These are phyloP conservation scores for Alcedo atthis DNA, from an alignment of 2,797 vertebrate species.

Conservation along the genomic window DNA sequence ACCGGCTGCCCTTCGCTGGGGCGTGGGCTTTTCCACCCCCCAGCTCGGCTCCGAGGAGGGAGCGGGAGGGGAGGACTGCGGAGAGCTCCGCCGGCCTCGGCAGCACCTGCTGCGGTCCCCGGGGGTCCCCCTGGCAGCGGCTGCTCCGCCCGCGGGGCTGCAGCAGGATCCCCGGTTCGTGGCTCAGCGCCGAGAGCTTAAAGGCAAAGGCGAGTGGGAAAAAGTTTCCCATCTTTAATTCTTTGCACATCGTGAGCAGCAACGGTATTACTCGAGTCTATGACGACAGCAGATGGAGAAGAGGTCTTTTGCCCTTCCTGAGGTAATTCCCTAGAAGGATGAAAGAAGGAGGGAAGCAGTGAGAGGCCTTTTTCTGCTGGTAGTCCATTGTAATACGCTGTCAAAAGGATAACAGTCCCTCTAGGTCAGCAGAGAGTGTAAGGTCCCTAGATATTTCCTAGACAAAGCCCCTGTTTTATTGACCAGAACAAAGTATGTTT, in stretches of 20 bases:
- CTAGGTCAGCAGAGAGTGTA: neutral
- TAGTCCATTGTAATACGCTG: neutral
- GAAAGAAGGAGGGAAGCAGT: neutral
- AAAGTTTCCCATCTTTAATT: conserved; percentile 18
- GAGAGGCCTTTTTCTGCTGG: neutral
- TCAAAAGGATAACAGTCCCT: neutral
- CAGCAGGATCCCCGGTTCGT: neutral
- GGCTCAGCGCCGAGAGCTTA: neutral
- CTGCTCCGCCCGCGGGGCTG: neutral
- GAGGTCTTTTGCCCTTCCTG: neutral
- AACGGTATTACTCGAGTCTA: neutral
- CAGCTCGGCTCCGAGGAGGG: neutral
- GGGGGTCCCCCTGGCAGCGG: neutral
- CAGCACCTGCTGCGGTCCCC: neutral
- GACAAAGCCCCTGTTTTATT: neutral
- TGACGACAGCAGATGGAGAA: neutral
- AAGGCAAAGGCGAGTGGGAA: neutral
- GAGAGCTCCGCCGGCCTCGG: neutral
- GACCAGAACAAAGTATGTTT: neutral
- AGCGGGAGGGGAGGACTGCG: neutral
- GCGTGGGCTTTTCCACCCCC: neutral
- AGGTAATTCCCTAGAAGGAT: neutral
- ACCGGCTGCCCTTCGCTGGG: neutral
- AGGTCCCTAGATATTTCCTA: neutral
- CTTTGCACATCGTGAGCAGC: neutral